Evolutionary conservation across 2,113 vertebrate genomes (phyloP), one percentile per base, ranked within the genome.

Genomic region (Cricetomys ansorgei): DNA sequence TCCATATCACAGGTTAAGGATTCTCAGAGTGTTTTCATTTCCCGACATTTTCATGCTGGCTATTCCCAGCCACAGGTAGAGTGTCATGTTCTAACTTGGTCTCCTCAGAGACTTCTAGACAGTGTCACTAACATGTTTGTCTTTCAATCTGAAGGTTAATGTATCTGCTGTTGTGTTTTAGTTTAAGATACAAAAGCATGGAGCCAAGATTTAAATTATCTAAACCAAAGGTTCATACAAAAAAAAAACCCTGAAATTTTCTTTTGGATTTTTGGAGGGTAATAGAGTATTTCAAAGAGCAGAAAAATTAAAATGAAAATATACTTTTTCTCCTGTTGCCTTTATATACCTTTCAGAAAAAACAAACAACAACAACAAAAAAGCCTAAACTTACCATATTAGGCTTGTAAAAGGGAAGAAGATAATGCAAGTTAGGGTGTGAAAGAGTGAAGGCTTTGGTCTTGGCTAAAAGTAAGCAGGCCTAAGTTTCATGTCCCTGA

Each of bases 1-100:
- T 53, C 77, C 73, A 92, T 88, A 84, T 6, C 0, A 50, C 69
- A 80, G 27, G 31, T 37, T 91, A 96, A 97, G 96, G 57, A n/a
- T 15, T 69, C 72, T 84, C 81, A 79, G 1, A 94, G 89, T 92
- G 48, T 91, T 98, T 97, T 98, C 96, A 97, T 98, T 96, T 98
- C 95, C 95, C 95, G 43, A 96, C 93, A 94, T 97, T 98, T 98
- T 97, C 97, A 97, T 65, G 84, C 94, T 93, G 92, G 91, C 97
- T 90, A 67, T 84, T 1, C 89, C 79, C 95, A 96, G 62, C 1
- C 62, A 92, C 94, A 98, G 96, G 97, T 98, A 97, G 53, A 70
- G 73, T 79, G 55, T 94, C 70, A 57, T 59, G 48, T 77, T 97
- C 91, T 86, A 87, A 65, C 88, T 31, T 23, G 88, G 25, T 86